Evolutionary conservation across 35 echinoderm and acorn worm species (phyloP).

Genomic region (Ptychodera flava): DNA sequence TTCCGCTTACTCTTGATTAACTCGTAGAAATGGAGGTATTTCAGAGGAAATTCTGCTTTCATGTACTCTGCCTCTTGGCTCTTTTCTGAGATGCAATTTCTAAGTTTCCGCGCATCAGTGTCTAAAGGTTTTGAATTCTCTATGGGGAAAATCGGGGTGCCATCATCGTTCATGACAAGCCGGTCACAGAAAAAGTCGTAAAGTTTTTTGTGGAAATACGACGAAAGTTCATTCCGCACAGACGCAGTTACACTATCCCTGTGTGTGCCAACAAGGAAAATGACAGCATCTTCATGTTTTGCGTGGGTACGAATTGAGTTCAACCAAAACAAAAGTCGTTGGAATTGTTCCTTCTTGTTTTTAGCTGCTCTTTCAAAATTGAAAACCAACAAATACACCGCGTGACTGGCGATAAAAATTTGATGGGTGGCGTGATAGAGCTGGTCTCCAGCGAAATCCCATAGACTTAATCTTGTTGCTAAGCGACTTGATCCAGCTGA

Average conservation of each 20-base stretch:
- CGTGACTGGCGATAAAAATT: conserved; percentile 2
- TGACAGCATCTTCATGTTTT: conserved; percentile 6
- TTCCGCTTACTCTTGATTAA: not conserved
- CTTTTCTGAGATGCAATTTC: not conserved
- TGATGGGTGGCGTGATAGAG: conserved; percentile 5
- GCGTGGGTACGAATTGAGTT: conserved; percentile 19
- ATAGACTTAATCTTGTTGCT: conserved; percentile 10
- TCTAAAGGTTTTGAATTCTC: conserved; percentile 14
- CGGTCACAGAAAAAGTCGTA: not conserved
- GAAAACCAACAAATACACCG: conserved; percentile 18
- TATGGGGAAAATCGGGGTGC: conserved; percentile 7
- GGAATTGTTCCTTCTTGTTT: conserved; percentile 7
- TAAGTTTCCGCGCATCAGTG: not conserved
- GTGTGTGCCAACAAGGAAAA: conserved; percentile 32
- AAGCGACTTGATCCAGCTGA: not conserved
- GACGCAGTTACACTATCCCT: conserved; percentile 2
- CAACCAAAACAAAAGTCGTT: conserved; percentile 23
- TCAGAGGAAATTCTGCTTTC: conserved; percentile 15
- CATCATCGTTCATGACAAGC: conserved; percentile 1
- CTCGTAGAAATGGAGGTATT: conserved; percentile 22
- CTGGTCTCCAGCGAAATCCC: conserved; percentile 9
- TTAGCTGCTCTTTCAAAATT: conserved; percentile 10
- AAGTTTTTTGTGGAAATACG: not conserved
- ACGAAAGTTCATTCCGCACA: no score
- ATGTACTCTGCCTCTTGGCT: conserved; percentile 8